These are phyloP conservation scores for Elgonia sp. DNA, from an alignment of 2,888 invertebrate species.

Conservation along the genomic window DNA sequence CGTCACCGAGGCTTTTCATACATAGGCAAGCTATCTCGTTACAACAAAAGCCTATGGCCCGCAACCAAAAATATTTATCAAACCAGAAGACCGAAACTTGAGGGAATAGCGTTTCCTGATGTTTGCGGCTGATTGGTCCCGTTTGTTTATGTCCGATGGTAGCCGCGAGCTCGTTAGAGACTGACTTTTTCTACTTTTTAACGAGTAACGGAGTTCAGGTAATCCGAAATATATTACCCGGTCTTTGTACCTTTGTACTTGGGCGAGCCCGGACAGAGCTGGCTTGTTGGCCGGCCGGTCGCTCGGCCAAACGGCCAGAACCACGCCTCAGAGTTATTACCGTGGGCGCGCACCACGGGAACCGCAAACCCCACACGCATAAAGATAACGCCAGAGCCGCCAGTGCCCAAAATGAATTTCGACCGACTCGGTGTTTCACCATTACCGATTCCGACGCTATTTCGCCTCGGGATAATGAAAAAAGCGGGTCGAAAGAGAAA, in stretches of 20 bases:
- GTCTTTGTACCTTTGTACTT: constrained; percentile 85
- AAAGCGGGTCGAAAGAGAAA: neutral
- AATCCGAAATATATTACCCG: constrained; percentile 85
- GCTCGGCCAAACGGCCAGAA: constrained; percentile 66
- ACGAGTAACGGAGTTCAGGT: constrained; percentile 73
- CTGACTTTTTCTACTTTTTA: constrained; percentile 70
- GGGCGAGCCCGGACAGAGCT: constrained; percentile 75
- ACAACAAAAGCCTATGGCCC: constrained; percentile 10
- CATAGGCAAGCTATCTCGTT: constrained; percentile 18
- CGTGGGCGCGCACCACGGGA: constrained; percentile 77
- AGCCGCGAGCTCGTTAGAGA: constrained; percentile 51
- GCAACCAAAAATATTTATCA: constrained; percentile 6
- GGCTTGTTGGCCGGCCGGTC: constrained; percentile 70
- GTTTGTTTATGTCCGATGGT: constrained; percentile 47
- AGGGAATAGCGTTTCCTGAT: constrained; percentile 29
- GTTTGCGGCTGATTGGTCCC: constrained; percentile 57
- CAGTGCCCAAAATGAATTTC: constrained; percentile 67
- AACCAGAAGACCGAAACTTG: constrained; percentile 22
- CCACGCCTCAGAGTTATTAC: constrained; percentile 82
- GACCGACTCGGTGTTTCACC: constrained; percentile 50
- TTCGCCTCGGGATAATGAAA: constrained; percentile 28
- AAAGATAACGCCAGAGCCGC: constrained; percentile 64
- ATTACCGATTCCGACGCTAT: constrained; percentile 58
- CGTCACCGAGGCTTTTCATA: neutral
- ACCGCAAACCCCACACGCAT: constrained; percentile 81